phyloP scores from a whole-genome alignment of 2,888 invertebrate species.

The Xiphydria camelus region DNA sequence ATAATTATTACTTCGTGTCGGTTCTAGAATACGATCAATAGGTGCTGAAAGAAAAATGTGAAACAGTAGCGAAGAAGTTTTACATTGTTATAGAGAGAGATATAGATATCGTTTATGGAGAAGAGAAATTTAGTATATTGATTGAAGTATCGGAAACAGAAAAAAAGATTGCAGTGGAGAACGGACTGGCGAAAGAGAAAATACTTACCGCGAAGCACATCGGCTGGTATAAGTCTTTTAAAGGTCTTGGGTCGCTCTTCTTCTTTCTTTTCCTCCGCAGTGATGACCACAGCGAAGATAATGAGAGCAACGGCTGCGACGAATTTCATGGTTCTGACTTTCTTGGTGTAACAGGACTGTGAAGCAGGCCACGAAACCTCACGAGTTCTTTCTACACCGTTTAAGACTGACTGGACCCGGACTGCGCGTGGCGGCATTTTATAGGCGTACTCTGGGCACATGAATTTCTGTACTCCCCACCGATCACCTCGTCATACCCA shows the following conservation, averaged over 20 bases:
- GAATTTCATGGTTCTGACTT: constrained; percentile 50
- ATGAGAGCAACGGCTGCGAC: constrained; percentile 63
- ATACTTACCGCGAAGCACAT: constrained; percentile 86
- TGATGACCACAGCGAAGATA: constrained; percentile 59
- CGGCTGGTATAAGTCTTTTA: constrained; percentile 84
- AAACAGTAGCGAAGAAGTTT: too few relatives aligned
- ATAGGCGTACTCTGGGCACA: constrained; percentile 49
- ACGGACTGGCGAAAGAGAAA: too few relatives aligned
- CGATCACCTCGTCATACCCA: constrained; percentile 2
- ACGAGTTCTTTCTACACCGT: constrained; percentile 37
- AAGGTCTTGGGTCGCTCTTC: constrained; percentile 71
- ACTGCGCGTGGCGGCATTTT: constrained; percentile 47
- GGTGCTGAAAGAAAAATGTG: too few relatives aligned
- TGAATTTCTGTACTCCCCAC: constrained; percentile 35
- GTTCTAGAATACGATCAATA: too few relatives aligned
- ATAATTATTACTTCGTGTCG: too few relatives aligned
- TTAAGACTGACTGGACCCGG: constrained; percentile 54
- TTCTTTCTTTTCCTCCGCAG: constrained; percentile 58
- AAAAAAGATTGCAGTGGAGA: too few relatives aligned
- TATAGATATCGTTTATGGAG: too few relatives aligned
- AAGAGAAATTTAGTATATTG: too few relatives aligned
- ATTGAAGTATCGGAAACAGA: too few relatives aligned
- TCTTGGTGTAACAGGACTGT: constrained; percentile 4
- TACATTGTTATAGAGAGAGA: too few relatives aligned
- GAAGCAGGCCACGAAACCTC: constrained; percentile 19